Base-by-base conservation (phyloP, 2,888 invertebrate species). In the Nineta flava region DNA sequence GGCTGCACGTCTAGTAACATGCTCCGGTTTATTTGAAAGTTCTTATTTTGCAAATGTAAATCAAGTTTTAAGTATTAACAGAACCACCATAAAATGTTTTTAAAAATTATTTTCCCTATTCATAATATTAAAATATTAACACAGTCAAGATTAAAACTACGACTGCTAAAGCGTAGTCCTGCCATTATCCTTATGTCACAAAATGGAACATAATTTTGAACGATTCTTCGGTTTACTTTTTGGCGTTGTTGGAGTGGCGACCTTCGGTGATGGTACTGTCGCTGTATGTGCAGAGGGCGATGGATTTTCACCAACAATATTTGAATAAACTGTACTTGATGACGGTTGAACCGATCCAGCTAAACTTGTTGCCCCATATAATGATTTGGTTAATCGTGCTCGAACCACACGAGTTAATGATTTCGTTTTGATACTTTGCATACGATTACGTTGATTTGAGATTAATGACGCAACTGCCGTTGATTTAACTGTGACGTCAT, bases 371-470 rank as follows among this genome's bases (percentile, higher is more conserved):
- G 38, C n/a, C 2, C 38, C 38, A 38, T 76, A 74, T 34, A 76
- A 62, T 0, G 75, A 73, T 55, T 73, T 69, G 48, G 73, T 73
- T 40, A 76, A 62, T 51, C 74, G 69, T 38, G 69, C 70, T 19
- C 73, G 66, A 16, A 76, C 71, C 1, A 69, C 72, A 59, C 74
- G 75, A 47, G 73, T 70, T 38, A 75, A 55, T 1, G 72, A 71
- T 7, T 72, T 66, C 2, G 73, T 66, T 56, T 74, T 68, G 46
- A 75, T 62, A 42, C 74, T 74, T 0, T 65, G 65, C 53, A 74
- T 65, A 26, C 68, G 64, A 26, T 26, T 44, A 9, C 44, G 17
- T 21, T 44, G 44, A 38, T 15, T 15, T 55, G 58, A 51, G 7
- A 26, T 26, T 26, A 58, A 57, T 5, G 46, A 51, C 52, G 65